Base-by-base conservation (phyloP, 1,140 invertebrate species). In the Neodiprion virginianus region DNA sequence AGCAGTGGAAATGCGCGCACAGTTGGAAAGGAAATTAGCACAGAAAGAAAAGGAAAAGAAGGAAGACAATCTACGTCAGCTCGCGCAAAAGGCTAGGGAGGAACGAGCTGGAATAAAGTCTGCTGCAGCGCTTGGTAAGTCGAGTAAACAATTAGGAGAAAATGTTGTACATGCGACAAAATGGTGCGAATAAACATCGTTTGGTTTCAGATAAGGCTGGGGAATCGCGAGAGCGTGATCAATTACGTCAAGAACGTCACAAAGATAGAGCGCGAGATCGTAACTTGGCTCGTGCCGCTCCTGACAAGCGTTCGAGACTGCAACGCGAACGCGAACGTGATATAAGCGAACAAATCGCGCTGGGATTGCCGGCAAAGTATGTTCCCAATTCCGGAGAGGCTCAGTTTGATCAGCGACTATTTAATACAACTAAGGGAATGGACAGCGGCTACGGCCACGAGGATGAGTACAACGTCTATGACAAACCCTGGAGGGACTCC, bases 1-100 rank as follows among this genome's bases (percentile, higher is more conserved):
- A 88, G 96, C 96, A 68, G 97, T 99, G 0, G 98, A 99, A 87
- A 96, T 96, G 83, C 90, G 99, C 72, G 96, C 97, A 0, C 97
- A 99, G 85, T 89, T 99, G 3, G 98, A 99, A 83, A 97, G 97
- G 89, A 97, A 98, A 89, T 86, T 99, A 75, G 98, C 98, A 0
- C 97, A 99, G 82, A 98, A 99, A 82, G 98, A 99, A 86, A 99
- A 99, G 82, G 97, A 99, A 83, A 97, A 97, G 88, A 99, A 99
- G 81, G 99, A 99, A 88, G 98, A 99, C 79, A 94, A 96, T 88
- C 88, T 99, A 78, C 89, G 97, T 68, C 92, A 95, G 85, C 89
- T 99, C 82, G 99, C 99, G 17, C 96, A 98, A 85, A 95, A 97
- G 84, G 98, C 99, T 0, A 92, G 98, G 76, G 97, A 99, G 80